These are phyloP conservation scores for Bos javanicus DNA, from an alignment of 2,113 vertebrate species.

Conservation along the genomic window DNA sequence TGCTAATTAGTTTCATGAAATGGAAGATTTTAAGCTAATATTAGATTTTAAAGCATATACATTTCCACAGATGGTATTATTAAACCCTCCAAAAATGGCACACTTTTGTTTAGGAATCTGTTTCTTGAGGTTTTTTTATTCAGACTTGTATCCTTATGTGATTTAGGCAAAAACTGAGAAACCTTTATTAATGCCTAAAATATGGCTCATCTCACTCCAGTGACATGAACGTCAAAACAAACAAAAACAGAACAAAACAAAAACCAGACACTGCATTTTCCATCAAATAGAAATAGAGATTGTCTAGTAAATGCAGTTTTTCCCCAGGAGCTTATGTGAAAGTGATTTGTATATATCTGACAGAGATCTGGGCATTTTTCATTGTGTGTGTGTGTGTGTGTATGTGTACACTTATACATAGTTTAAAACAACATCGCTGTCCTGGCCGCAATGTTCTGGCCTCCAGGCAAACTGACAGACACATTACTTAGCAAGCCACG, in stretches of 20 bases:
- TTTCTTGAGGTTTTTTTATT: conserved; percentile 43
- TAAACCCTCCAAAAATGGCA: not conserved
- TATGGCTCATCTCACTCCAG: not conserved
- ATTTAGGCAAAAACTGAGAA: conserved; percentile 46
- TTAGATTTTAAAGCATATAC: not conserved
- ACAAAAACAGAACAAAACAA: not conserved
- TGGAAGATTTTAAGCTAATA: conserved; percentile 3
- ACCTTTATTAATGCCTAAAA: conserved; percentile 50
- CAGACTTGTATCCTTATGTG: conserved; percentile 5
- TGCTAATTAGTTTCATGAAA: conserved; percentile 36
- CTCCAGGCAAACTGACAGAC: not conserved
- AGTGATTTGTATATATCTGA: not conserved
- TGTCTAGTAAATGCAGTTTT: not conserved
- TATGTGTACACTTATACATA: not conserved
- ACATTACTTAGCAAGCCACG: not conserved
- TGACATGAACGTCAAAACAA: not conserved
- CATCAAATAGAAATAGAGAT: conserved; percentile 50
- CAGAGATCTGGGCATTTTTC: not conserved
- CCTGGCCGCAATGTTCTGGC: not conserved
- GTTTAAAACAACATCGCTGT: not conserved
- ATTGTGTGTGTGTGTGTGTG: not conserved
- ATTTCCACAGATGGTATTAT: not conserved
- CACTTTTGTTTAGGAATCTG: conserved; percentile 48
- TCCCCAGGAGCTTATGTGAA: not conserved
- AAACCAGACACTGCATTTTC: conserved; percentile 15